phyloP scores from a whole-genome alignment of 2,888 invertebrate genomes.

The Metallyticus violacea region DNA sequence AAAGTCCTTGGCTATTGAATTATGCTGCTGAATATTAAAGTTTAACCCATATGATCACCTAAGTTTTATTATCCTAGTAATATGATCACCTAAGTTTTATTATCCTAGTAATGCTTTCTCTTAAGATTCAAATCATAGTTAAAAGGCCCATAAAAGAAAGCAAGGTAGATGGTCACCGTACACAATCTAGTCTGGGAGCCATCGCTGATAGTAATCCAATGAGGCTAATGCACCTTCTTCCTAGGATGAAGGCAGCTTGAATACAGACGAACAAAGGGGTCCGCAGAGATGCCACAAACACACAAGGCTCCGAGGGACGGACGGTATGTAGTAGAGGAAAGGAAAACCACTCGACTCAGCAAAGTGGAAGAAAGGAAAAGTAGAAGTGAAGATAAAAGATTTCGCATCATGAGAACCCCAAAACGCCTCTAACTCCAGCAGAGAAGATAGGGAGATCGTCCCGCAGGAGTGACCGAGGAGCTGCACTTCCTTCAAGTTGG shows the following conservation, averaged over 20 bases:
- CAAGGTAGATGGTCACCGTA: neutral
- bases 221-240: slow-evolving; percentile 8
- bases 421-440: neutral
- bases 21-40: no score
- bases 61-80: no score
- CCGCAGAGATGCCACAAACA: neutral
- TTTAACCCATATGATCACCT: no score
- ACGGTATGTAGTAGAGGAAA: neutral
- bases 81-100: no score
- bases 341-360: slow-evolving; percentile 18
- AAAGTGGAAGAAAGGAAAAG: slow-evolving; percentile 13
- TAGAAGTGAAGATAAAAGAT: slow-evolving; percentile 9
- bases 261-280: slow-evolving; percentile 9
- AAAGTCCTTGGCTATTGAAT: no score
- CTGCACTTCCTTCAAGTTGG: no score
- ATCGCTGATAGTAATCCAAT: neutral
- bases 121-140: neutral
- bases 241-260: neutral
- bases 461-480: neutral
- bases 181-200: neutral
- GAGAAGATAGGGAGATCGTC: neutral
- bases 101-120: no score
- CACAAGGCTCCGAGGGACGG: neutral
- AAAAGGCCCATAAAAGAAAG: neutral
- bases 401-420: neutral